Conservation (phyloP, 1,140 invertebrate species). For the Coboldia fuscipes region DNA sequence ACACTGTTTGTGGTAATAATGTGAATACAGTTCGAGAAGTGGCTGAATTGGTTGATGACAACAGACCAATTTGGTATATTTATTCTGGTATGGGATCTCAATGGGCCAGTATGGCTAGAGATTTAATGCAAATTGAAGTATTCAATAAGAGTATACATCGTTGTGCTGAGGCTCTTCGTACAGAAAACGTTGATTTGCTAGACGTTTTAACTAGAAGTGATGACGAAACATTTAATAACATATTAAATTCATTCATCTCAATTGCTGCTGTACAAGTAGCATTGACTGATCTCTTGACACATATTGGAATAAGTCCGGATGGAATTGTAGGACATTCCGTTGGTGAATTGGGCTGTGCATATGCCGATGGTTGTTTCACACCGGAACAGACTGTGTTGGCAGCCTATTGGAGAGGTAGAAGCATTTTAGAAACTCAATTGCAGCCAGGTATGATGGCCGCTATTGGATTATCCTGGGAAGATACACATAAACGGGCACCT, state of each 20-base stretch:
- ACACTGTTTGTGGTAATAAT: constrained; percentile 36
- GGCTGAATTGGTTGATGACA: constrained; percentile 23
- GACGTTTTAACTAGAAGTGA: constrained; percentile 56
- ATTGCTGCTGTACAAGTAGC: constrained; percentile 92
- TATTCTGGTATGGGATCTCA: constrained; percentile 95
- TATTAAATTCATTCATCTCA: constrained; percentile 72
- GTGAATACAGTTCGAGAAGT: constrained; percentile 18
- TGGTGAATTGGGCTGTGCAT: constrained; percentile 84
- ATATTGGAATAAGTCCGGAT: constrained; percentile 62
- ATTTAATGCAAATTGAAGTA: constrained; percentile 54
- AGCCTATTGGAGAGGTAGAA: constrained; percentile 78
- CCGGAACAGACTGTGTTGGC: constrained; percentile 79
- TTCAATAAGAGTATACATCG: constrained; percentile 60
- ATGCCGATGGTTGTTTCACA: constrained; percentile 86
- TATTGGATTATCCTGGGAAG: constrained; percentile 72
- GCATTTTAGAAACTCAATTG: constrained; percentile 59
- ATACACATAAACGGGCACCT: constrained; percentile 51
- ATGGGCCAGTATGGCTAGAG: constrained; percentile 83
- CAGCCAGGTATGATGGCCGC: constrained; percentile 65
- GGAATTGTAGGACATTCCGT: constrained; percentile 93
- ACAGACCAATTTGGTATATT: constrained; percentile 75
- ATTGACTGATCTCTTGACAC: constrained; percentile 63
- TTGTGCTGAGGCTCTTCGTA: constrained; percentile 50
- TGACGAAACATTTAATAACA: constrained; percentile 55
- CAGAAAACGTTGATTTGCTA: constrained; percentile 60